A percentile compares a stretch with the other conserved stretches of the same genome.
Evolutionary conservation across 2,888 invertebrate species (phyloP).

Genomic region (Lasioglossum morio): DNA sequence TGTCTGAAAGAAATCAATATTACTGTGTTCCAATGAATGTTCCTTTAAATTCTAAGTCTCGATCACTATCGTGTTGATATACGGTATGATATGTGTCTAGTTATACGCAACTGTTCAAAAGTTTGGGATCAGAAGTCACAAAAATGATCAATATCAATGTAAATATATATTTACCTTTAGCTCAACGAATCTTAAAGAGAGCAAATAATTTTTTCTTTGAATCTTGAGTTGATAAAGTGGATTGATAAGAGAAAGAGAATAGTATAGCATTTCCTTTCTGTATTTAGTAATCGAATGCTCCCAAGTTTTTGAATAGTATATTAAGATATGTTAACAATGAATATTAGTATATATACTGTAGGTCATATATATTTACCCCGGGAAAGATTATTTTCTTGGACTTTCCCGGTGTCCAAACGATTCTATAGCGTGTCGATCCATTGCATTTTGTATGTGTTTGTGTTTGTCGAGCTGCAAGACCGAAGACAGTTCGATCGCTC

Average conservation of each 20-base stretch:
- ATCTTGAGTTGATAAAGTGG: neutral
- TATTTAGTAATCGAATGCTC: neutral
- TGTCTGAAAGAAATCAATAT: neutral
- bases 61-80: neutral
- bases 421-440: neutral
- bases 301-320: neutral
- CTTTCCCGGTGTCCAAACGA: conserved; percentile 19
- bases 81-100: neutral
- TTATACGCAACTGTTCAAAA: neutral
- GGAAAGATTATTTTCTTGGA: conserved; percentile 42
- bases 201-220: neutral
- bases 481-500: conserved; percentile 28
- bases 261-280: neutral
- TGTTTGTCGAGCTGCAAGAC: conserved; percentile 25
- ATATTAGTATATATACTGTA: neutral
- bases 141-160: neutral
- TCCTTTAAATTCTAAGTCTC: conserved; percentile 11
- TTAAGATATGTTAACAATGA: neutral
- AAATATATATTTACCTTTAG: neutral
- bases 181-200: neutral
- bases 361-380: neutral
- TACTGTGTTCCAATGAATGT: conserved; percentile 21
- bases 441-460: neutral
- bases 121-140: neutral
- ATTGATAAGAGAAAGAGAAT: neutral